Evolutionary conservation across 2,888 invertebrate genomes (phyloP).

Genomic region (Odontocolon sp.): DNA sequence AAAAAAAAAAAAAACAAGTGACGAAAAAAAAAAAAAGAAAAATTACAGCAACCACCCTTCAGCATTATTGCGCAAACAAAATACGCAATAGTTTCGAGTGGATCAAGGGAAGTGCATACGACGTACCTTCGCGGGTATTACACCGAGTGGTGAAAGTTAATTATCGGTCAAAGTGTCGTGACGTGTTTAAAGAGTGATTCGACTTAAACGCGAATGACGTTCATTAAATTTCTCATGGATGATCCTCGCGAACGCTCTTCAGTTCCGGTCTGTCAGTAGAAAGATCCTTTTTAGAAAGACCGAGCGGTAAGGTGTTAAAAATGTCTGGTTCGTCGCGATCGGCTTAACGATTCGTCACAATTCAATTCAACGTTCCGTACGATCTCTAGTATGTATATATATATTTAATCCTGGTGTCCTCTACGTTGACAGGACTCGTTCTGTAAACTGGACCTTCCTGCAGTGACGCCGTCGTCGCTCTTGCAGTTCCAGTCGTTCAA

Average conservation of each 20-base stretch:
- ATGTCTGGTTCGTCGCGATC: conserved; percentile 32
- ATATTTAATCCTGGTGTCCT: conserved; percentile 3
- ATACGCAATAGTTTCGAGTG: not conserved
- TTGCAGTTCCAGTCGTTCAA: conserved; percentile 30
- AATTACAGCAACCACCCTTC: not conserved
- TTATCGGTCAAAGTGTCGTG: conserved; percentile 42
- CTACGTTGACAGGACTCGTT: conserved; percentile 40
- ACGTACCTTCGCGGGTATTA: conserved; percentile 7
- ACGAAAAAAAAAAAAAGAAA: not conserved
- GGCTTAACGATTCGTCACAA: conserved; percentile 57
- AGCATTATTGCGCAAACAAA: not conserved
- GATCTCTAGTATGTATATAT: not conserved
- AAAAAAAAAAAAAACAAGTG: not conserved
- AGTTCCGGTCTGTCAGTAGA: conserved; percentile 16
- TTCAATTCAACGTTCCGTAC: conserved; percentile 38
- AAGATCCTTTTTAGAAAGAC: not conserved
- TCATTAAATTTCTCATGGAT: conserved; percentile 40
- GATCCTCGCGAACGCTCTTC: conserved; percentile 15
- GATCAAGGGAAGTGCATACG: not conserved
- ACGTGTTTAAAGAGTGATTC: conserved; percentile 24
- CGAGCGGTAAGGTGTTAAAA: conserved; percentile 44
- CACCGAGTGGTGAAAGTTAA: conserved; percentile 60
- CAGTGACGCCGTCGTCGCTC: conserved; percentile 10
- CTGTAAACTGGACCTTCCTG: conserved; percentile 28
- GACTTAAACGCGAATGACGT: conserved; percentile 3